A percentile compares a stretch with the other conserved stretches of the same genome.
These are phyloP conservation scores for Gibbula magus DNA, from an alignment of 2,888 invertebrate genomes.

Conservation along the genomic window DNA sequence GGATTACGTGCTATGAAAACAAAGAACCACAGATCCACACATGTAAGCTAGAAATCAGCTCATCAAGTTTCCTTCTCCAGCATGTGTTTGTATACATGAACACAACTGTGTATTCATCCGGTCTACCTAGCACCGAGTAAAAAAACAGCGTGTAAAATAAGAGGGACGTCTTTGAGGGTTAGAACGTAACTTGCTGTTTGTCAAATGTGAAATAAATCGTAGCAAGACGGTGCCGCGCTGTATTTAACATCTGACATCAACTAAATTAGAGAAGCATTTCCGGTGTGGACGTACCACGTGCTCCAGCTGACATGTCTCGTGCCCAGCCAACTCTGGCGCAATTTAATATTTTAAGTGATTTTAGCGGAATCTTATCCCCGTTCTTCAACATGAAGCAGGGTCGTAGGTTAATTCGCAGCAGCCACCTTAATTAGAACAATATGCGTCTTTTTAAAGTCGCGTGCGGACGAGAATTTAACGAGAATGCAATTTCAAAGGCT, in stretches of 20 bases:
- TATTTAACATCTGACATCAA: conserved; percentile 13
- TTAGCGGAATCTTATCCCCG: not conserved
- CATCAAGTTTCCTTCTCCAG: too few relatives aligned
- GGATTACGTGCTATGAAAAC: too few relatives aligned
- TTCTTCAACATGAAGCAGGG: not conserved
- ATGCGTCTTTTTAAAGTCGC: conserved; percentile 4
- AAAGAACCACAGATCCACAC: too few relatives aligned
- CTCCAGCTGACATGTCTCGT: not conserved
- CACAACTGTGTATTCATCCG: too few relatives aligned
- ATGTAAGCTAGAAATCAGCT: too few relatives aligned
- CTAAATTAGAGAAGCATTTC: conserved; percentile 8
- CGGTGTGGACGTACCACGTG: not conserved
- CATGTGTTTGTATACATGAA: too few relatives aligned
- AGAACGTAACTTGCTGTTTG: conserved; percentile 2
- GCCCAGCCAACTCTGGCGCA: not conserved
- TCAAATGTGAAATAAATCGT: conserved; percentile 8
- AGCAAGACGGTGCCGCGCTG: not conserved
- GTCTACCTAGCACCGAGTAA: too few relatives aligned
- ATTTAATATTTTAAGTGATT: conserved; percentile 15
- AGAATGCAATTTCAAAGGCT: conserved; percentile 13
- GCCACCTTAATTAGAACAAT: conserved; percentile 13
- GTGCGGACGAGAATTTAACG: conserved; percentile 13
- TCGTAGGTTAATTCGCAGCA: not conserved
- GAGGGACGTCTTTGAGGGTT: not conserved
- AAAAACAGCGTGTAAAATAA: too few relatives aligned